Evolutionary conservation across 1,140 invertebrate species (phyloP).

Genomic region (Zaprionus davidi): DNA sequence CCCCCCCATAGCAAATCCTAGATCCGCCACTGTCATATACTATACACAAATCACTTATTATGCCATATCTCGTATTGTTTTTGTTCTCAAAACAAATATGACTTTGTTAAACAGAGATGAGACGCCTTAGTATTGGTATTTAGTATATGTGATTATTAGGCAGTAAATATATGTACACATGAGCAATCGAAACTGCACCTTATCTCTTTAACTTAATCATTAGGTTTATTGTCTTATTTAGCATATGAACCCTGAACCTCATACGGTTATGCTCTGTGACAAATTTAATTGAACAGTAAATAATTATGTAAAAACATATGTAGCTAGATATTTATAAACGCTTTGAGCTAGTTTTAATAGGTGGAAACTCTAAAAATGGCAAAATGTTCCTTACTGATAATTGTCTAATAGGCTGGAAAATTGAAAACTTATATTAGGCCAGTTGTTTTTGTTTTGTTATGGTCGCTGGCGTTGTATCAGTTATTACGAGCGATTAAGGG

Average conservation of each 20-base stretch:
- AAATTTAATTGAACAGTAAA: neutral
- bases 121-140: too few relatives aligned
- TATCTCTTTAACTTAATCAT: neutral
- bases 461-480: conserved; percentile 17
- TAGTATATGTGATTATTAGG: neutral
- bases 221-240: neutral
- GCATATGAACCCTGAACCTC: neutral
- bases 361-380: conserved; percentile 19
- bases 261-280: neutral
- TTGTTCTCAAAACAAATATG: neutral
- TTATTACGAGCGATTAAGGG: neutral
- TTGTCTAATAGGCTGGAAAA: conserved; percentile 59
- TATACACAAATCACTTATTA: neutral
- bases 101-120: too few relatives aligned
- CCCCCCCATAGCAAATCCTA: too few relatives aligned
- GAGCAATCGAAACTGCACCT: neutral
- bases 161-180: neutral
- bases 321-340: neutral
- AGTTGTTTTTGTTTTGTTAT: conserved; percentile 28
- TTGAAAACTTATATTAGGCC: conserved; percentile 15
- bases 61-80: neutral
- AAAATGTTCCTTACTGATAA: conserved; percentile 4
- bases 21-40: too few relatives aligned
- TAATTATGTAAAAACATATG: neutral
- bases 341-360: conserved; percentile 44